Base-by-base conservation (phyloP, 2,888 invertebrate species). In the Tenthredo mesomela region DNA sequence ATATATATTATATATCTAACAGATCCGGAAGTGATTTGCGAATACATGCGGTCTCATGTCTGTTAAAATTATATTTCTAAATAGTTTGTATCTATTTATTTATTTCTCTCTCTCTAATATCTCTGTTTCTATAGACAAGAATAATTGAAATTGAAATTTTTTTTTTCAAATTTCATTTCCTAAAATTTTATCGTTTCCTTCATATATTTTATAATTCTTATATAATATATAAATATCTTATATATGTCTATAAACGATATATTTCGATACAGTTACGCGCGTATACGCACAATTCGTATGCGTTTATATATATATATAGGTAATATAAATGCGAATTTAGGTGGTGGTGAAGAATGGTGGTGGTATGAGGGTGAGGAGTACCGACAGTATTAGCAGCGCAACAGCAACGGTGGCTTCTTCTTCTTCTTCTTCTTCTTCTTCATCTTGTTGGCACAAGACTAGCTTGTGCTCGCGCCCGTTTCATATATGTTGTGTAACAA, bases 11-110 rank as follows among this genome's bases (percentile, higher is more conserved):
- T 12, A 12, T 25, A 21, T 43, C 10, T 73, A 18, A 12, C 6
- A 50, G 12, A 50, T 77, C 77, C 77, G 54, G 77, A 71, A 71
- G 77, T 54, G 77, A 77, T 29, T 50, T 29, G 77, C 25, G 43
- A 71, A 71, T 71, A 71, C 12, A 71, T 21, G 37, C n/a, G 33
- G 4, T 2, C 18, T 2, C 37, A 37, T 18, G n/a, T n/a, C 10
- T n/a, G n/a, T 50, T 50, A 5, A 50, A 18, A n/a, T n/a, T n/a
- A n/a, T 6, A 50, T 18, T 50, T 50, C 18, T 50, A 6, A n/a
- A 50, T 15, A 50, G 50, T 50, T n/a, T 6, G 6, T 18, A 50
- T 50, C 18, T 18, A 18, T 50, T 18, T 5, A 50, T 18, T 50
- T 18, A 18, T 18, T 50, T 6, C 3, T 47, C 15, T 47, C 0